These are phyloP conservation scores for Tetranychus piercei DNA, from an alignment of 2,888 invertebrate species.

Conservation along the genomic window DNA sequence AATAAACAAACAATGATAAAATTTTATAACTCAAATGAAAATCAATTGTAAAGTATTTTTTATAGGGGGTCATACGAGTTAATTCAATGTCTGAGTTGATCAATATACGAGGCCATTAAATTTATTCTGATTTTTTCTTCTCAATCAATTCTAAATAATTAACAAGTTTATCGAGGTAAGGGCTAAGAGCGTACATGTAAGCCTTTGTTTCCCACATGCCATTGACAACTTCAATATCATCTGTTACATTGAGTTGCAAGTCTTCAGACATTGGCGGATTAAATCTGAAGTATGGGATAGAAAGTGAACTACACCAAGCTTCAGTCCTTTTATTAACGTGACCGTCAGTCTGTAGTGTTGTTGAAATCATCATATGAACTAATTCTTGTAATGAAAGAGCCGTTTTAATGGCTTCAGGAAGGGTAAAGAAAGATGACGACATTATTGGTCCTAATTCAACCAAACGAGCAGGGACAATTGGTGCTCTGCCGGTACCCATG, in stretches of 20 bases:
- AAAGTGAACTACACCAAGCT: conserved; percentile 72
- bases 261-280: conserved; percentile 68
- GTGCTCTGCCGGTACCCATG: conserved; percentile 46
- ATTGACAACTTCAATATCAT: conserved; percentile 56
- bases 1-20: too few species aligned
- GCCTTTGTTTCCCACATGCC: conserved; percentile 77
- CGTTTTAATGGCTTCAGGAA: neutral
- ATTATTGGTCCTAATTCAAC: neutral
- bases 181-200: conserved; percentile 52
- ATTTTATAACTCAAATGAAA: too few species aligned
- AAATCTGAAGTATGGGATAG: conserved; percentile 60
- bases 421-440: neutral
- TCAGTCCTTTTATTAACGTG: conserved; percentile 51
- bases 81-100: too few species aligned
- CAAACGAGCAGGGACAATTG: conserved; percentile 26
- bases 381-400: neutral
- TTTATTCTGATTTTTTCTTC: neutral
- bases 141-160: neutral
- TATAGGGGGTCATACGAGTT: too few species aligned
- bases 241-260: conserved; percentile 70
- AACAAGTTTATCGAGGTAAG: neutral
- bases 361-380: neutral
- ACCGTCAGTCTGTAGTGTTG: conserved; percentile 16
- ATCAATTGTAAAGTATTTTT: too few species aligned
- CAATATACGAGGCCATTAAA: too few species aligned